Conservation (phyloP, 2,797 vertebrate genomes). For the Pteropus rufus region DNA sequence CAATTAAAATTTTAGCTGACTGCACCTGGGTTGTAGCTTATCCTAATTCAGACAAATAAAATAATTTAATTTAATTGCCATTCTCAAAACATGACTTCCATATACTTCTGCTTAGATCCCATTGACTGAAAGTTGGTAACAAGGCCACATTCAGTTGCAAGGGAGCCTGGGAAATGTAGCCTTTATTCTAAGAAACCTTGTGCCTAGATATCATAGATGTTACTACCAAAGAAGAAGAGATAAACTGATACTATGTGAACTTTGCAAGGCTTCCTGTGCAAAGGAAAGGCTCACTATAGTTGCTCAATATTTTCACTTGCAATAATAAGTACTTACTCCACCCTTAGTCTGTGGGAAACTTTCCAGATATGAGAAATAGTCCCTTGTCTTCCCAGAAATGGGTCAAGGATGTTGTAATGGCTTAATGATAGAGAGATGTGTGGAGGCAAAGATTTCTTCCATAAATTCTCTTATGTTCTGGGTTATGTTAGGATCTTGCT, state of each 20-base stretch:
- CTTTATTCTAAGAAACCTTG: neutral
- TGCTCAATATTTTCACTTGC: slow-evolving; percentile 52
- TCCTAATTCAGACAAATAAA: neutral
- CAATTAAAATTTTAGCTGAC: neutral
- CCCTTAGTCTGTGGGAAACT: slow-evolving; percentile 50
- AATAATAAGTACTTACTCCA: slow-evolving; percentile 43
- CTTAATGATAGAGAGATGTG: neutral
- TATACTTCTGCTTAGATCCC: neutral
- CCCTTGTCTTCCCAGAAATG: slow-evolving; percentile 58
- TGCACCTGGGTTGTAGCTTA: neutral
- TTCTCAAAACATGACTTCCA: neutral
- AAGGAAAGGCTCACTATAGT: neutral
- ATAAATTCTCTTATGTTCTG: neutral
- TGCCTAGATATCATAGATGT: neutral
- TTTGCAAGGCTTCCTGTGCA: neutral
- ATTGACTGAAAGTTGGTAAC: slow-evolving; percentile 16
- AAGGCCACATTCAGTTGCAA: neutral
- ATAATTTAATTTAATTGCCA: neutral
- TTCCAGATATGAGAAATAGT: slow-evolving; percentile 55
- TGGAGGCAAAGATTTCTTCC: neutral
- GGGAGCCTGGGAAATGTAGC: neutral
- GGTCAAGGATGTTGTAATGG: neutral
- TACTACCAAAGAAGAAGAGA: neutral
- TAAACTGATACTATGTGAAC: neutral
- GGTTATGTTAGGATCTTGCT: neutral